phyloP scores from a whole-genome alignment of 1,140 invertebrate genomes.

The Drosophila orosa region DNA sequence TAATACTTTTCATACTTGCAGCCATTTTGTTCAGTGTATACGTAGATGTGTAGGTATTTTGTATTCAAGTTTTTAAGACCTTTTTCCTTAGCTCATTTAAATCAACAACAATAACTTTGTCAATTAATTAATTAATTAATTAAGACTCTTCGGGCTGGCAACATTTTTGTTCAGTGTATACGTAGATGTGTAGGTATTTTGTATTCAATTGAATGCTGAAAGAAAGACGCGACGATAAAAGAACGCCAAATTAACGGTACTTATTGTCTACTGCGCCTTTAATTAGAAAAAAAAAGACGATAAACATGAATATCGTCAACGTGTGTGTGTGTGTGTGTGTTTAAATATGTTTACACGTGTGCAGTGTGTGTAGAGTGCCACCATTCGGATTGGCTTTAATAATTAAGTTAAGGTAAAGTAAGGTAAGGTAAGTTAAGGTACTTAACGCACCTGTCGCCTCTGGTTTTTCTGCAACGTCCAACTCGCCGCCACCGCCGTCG shows the following conservation, averaged over 20 bases:
- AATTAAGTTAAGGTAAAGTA: slow-evolving; percentile 5
- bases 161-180: not conserved
- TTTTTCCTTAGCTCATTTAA: not conserved
- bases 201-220: slow-evolving; percentile 21
- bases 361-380: not conserved
- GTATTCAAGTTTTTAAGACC: slow-evolving; percentile 15
- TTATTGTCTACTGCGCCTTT: slow-evolving; percentile 22
- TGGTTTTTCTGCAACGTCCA: slow-evolving; percentile 73
- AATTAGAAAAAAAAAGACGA: slow-evolving; percentile 19
- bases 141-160: no score
- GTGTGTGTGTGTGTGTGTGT: not conserved
- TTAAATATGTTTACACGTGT: not conserved
- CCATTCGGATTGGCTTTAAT: slow-evolving; percentile 17
- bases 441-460: slow-evolving; percentile 70
- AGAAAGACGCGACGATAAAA: slow-evolving; percentile 19
- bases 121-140: no score
- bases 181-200: slow-evolving; percentile 8
- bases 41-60: slow-evolving; percentile 8
- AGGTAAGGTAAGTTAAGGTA: slow-evolving; percentile 6
- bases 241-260: slow-evolving; percentile 23
- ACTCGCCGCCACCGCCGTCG: slow-evolving; percentile 74
- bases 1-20: no score
- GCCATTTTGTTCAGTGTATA: not conserved
- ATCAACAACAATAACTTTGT: not conserved
- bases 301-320: slow-evolving; percentile 13